These are phyloP conservation scores for Thamnophis elegans DNA, from an alignment of 2,797 vertebrate species.

Conservation along the genomic window DNA sequence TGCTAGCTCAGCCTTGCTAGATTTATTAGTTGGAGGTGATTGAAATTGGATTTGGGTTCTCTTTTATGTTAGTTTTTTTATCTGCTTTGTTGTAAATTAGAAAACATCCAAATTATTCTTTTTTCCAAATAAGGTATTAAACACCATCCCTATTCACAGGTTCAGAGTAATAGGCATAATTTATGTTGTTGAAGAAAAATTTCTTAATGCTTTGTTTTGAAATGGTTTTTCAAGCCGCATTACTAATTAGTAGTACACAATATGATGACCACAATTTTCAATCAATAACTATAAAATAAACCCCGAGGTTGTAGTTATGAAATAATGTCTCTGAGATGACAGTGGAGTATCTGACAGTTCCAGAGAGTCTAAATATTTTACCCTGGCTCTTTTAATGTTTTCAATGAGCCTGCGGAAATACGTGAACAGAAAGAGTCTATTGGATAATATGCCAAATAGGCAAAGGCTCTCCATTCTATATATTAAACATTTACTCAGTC, in stretches of 20 bases:
- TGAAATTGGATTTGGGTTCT: not conserved
- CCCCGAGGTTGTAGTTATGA: not conserved
- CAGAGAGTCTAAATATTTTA: constrained; percentile 4
- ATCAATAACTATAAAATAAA: constrained; percentile 26
- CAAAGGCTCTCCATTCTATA: accelerated
- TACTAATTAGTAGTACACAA: constrained; percentile 32
- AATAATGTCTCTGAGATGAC: constrained; percentile 3
- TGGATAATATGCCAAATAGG: not conserved
- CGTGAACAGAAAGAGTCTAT: not conserved
- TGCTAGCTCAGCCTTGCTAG: too few relatives aligned
- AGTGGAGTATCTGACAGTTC: constrained; percentile 5
- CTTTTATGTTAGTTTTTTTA: not conserved
- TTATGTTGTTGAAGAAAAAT: constrained; percentile 32
- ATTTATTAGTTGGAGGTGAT: not conserved
- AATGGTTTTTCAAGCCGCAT: not conserved
- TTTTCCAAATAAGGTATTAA: constrained; percentile 11
- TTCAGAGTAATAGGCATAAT: constrained; percentile 45
- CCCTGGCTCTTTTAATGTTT: constrained; percentile 8
- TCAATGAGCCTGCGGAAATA: constrained; percentile 7
- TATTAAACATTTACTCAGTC: not conserved
- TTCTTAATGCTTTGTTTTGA: constrained; percentile 43
- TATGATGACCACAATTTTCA: constrained; percentile 38
- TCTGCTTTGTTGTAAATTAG: constrained; percentile 23
- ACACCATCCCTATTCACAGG: constrained; percentile 42
- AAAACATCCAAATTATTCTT: not conserved